These are phyloP conservation scores for Gastrophryne carolinensis DNA, from an alignment of 2,797 vertebrate species.

Conservation along the genomic window DNA sequence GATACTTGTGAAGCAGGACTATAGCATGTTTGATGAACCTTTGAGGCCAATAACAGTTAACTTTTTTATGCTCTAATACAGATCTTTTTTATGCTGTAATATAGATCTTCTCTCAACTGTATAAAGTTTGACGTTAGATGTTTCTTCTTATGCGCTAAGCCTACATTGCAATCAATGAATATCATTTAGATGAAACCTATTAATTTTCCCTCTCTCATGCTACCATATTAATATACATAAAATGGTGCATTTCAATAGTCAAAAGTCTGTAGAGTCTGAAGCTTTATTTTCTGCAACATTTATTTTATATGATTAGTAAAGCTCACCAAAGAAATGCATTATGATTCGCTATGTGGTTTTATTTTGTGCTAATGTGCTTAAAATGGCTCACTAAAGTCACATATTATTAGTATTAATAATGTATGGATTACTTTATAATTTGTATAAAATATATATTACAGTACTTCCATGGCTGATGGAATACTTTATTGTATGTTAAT, in stretches of 20 bases:
- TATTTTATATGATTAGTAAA: slow-evolving; percentile 26
- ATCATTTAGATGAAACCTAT: neutral
- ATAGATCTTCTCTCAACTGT: no score
- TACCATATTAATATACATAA: slow-evolving; percentile 1
- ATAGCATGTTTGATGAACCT: no score
- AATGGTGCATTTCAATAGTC: neutral
- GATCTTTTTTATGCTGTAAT: no score
- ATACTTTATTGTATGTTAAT: neutral
- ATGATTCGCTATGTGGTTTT: slow-evolving; percentile 17
- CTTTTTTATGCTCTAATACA: no score
- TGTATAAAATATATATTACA: neutral
- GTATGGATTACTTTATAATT: slow-evolving; percentile 1
- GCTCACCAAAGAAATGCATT: slow-evolving; percentile 29
- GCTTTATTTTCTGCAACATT: slow-evolving; percentile 42
- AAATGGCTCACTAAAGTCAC: slow-evolving; percentile 38
- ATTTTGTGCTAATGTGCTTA: slow-evolving; percentile 17
- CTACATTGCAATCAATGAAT: neutral
- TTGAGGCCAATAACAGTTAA: no score
- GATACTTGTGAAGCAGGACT: no score
- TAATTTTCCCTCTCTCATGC: neutral
- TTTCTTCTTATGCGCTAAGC: neutral
- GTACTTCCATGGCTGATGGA: neutral
- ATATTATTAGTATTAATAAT: slow-evolving; percentile 7
- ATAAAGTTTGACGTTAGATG: neutral
- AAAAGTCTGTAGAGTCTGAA: neutral